A percentile compares a stretch with the other conserved stretches of the same genome.
These are phyloP conservation scores for Drosophila fungiperda DNA, from an alignment of 2,888 invertebrate genomes.

Conservation along the genomic window DNA sequence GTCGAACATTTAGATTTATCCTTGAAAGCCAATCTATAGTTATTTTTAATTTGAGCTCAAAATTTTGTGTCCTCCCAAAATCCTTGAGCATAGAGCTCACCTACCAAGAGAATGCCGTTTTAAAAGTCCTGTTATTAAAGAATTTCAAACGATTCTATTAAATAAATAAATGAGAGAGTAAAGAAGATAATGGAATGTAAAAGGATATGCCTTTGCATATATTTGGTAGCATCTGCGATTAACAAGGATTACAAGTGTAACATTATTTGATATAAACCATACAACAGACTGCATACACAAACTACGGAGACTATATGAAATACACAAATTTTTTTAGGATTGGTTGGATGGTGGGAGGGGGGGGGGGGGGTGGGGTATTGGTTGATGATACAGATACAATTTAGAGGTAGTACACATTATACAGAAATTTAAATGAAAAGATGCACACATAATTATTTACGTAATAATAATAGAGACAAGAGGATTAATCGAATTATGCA, in stretches of 20 bases:
- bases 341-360: neutral
- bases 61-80: too few species aligned
- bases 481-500: slow-evolving; percentile 24
- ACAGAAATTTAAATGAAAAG: slow-evolving; percentile 31
- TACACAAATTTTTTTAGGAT: slow-evolving; percentile 13
- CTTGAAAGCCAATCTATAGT: neutral
- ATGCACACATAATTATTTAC: slow-evolving; percentile 47
- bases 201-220: slow-evolving; percentile 33
- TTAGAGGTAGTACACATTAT: slow-evolving; percentile 41
- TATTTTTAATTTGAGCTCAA: neutral
- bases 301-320: slow-evolving; percentile 15
- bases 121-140: neutral
- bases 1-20: neutral
- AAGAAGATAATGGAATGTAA: slow-evolving; percentile 33
- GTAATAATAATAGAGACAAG: slow-evolving; percentile 27
- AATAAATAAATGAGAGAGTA: neutral
- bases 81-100: neutral
- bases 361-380: slow-evolving; percentile 14
- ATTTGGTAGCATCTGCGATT: slow-evolving; percentile 48
- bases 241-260: slow-evolving; percentile 53
- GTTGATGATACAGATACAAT: slow-evolving; percentile 26
- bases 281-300: slow-evolving; percentile 34
- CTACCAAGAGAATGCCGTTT: neutral
- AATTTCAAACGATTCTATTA: neutral
- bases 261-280: slow-evolving; percentile 47